A percentile compares a stretch with the other conserved stretches of the same genome.
Conservation (phyloP, 2,113 vertebrate species). For the Gavia stellata region DNA sequence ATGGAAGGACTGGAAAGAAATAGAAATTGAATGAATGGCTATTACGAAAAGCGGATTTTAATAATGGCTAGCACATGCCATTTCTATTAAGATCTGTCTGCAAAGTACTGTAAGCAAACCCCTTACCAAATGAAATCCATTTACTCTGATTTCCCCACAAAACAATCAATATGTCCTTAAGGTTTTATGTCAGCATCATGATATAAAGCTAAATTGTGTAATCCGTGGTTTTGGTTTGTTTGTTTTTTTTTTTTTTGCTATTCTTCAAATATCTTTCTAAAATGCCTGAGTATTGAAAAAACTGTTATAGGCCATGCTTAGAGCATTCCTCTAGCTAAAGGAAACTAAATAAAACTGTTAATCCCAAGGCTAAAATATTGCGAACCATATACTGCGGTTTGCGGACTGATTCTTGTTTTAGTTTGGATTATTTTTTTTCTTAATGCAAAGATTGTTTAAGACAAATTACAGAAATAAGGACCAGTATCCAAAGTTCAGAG, state of each 20-base stretch:
- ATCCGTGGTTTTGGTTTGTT: too few species aligned
- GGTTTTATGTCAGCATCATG: background rate
- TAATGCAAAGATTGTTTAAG: background rate
- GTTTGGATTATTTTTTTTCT: background rate
- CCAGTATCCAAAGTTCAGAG: background rate
- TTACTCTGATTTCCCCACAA: constrained; percentile 6
- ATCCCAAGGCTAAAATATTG: background rate
- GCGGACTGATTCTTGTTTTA: background rate
- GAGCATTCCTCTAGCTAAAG: background rate
- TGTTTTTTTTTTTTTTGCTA: background rate
- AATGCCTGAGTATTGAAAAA: background rate
- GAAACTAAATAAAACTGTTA: constrained; percentile 18
- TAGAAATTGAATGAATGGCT: background rate
- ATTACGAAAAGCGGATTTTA: background rate
- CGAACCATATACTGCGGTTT: background rate
- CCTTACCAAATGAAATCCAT: constrained; percentile 3
- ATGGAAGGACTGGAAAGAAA: background rate
- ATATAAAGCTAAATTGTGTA: background rate
- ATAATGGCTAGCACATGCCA: background rate
- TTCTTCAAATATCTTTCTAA: constrained; percentile 10
- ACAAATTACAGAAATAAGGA: background rate
- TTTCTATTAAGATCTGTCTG: background rate
- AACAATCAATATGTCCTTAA: constrained; percentile 14
- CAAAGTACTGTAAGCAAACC: background rate
- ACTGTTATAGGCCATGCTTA: background rate